Conservation (phyloP, 1,140 invertebrate genomes). For the Apis dorsata region DNA sequence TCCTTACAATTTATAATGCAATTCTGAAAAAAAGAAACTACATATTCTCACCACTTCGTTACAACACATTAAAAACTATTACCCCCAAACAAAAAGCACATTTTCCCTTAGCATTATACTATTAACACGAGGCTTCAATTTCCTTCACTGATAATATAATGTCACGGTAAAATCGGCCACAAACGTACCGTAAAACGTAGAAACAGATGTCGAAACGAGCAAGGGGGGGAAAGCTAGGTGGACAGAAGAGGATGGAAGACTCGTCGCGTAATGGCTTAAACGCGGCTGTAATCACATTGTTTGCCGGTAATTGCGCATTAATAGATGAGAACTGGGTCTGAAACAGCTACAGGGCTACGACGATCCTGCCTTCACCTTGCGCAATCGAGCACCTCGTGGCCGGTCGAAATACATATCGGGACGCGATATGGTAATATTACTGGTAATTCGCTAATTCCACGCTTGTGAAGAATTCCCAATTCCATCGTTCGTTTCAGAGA, state of each 20-base stretch:
- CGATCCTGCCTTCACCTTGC: constrained; percentile 59
- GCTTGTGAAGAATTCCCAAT: constrained; percentile 44
- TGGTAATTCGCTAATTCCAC: constrained; percentile 60
- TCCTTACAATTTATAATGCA: too few species aligned
- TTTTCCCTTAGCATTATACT: background rate
- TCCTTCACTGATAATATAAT: background rate
- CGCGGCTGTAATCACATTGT: constrained; percentile 73
- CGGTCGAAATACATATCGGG: constrained; percentile 47
- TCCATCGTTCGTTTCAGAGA: background rate
- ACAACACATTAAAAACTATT: background rate
- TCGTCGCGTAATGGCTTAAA: constrained; percentile 71
- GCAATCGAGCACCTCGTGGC: constrained; percentile 48
- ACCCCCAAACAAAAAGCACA: background rate
- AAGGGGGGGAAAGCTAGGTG: constrained; percentile 47
- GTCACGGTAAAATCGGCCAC: background rate
- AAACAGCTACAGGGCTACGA: constrained; percentile 39
- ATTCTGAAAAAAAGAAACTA: too few species aligned
- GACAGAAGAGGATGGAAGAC: constrained; percentile 18
- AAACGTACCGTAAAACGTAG: constrained; percentile 5
- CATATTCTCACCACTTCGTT: background rate
- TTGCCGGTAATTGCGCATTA: constrained; percentile 72
- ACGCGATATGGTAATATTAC: background rate
- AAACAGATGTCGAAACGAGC: constrained; percentile 43
- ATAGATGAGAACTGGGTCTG: constrained; percentile 75
- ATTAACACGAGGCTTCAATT: background rate